Evolutionary conservation across 2,888 invertebrate genomes (phyloP).

Genomic region (Hemithea aestivaria): DNA sequence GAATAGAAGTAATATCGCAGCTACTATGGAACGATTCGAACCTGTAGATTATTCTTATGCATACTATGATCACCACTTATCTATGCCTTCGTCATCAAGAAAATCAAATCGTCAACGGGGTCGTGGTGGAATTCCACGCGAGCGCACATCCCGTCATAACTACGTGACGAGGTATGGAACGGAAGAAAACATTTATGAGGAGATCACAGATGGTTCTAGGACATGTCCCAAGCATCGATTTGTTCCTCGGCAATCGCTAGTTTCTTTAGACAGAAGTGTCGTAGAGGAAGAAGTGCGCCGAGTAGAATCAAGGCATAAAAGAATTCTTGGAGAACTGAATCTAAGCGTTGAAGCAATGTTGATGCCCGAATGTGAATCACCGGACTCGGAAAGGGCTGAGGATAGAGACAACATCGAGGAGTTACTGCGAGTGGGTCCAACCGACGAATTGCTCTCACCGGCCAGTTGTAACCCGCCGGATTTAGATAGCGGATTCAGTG

Average conservation of each 20-base stretch:
- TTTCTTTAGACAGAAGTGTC: constrained; percentile 84
- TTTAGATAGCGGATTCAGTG: constrained; percentile 90
- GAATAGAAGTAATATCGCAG: constrained; percentile 82
- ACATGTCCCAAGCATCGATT: constrained; percentile 73
- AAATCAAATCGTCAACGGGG: constrained; percentile 69
- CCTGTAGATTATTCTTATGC: constrained; percentile 90
- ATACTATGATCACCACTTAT: constrained; percentile 87
- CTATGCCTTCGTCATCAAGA: constrained; percentile 78
- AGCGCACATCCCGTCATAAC: constrained; percentile 80
- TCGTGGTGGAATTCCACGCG: constrained; percentile 62
- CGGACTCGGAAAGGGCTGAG: constrained; percentile 81
- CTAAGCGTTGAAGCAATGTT: constrained; percentile 93
- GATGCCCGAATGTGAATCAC: constrained; percentile 88
- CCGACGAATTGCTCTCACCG: constrained; percentile 85
- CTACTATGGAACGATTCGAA: constrained; percentile 82
- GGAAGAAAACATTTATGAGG: constrained; percentile 91
- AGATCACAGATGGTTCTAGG: constrained; percentile 83
- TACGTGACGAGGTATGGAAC: constrained; percentile 89
- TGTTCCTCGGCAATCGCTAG: constrained; percentile 79
- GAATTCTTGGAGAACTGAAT: constrained; percentile 91
- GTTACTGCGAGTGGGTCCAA: constrained; percentile 83
- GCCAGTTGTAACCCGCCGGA: constrained; percentile 83
- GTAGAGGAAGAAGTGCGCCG: constrained; percentile 91
- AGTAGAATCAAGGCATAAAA: constrained; percentile 89
- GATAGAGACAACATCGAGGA: constrained; percentile 82